Evolutionary conservation across 2,888 invertebrate species (phyloP).

Genomic region (Pimpla rufipes): DNA sequence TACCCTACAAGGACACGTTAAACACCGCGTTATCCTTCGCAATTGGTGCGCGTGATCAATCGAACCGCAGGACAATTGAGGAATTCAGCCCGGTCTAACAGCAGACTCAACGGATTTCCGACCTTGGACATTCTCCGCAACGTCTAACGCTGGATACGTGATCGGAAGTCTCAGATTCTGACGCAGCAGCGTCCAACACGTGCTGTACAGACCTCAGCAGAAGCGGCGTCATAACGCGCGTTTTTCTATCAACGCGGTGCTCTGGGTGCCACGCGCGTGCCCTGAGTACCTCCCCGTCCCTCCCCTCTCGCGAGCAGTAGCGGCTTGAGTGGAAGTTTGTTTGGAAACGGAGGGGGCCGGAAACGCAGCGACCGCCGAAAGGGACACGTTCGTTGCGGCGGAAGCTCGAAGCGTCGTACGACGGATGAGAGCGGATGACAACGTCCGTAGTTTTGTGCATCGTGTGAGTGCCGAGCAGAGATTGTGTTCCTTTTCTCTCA

Average conservation of each 20-base stretch:
- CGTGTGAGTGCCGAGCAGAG: background rate
- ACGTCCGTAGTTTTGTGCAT: constrained; percentile 21
- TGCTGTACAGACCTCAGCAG: constrained; percentile 56
- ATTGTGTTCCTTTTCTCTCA: constrained; percentile 12
- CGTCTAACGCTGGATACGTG: constrained; percentile 18
- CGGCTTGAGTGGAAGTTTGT: background rate
- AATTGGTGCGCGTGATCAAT: too few species aligned
- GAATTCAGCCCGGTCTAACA: too few species aligned
- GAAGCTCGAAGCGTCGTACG: constrained; percentile 12
- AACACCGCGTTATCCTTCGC: too few species aligned
- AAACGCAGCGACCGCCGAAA: constrained; percentile 55
- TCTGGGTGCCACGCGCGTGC: constrained; percentile 8
- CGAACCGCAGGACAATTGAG: too few species aligned
- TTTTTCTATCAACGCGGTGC: constrained; percentile 18
- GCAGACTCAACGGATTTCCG: background rate
- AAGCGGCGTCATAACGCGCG: background rate
- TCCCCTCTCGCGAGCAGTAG: background rate
- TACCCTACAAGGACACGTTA: too few species aligned
- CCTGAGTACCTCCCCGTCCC: background rate
- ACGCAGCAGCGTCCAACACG: constrained; percentile 47
- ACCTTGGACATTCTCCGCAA: background rate
- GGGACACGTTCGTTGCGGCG: constrained; percentile 36
- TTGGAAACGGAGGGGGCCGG: constrained; percentile 54
- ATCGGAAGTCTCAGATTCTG: background rate
- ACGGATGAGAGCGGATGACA: constrained; percentile 48